Base-by-base conservation (phyloP, 2,888 invertebrate genomes). In the Hypercompe scribonia region DNA sequence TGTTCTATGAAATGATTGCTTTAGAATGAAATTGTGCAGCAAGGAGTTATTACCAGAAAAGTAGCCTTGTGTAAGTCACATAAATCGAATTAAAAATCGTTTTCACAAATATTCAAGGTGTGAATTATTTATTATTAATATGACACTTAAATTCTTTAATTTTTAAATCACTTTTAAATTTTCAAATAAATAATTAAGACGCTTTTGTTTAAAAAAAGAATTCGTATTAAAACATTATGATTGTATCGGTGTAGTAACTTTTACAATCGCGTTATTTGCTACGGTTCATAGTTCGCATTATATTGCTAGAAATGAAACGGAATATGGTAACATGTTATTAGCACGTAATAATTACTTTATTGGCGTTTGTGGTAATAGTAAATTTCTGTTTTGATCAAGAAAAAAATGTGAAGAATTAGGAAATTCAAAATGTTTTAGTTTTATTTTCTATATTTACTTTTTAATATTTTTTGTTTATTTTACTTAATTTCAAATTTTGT, bases 301-400 rank as follows among this genome's bases (percentile, higher is more conserved):
- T 75, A 70, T 65, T 65, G 73, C 65, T 79, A 78, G 74, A 64
- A 82, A 79, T 70, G 74, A 71, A 81, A 81, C 33, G 50, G 46
- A 79, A 74, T 72, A 77, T 42, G 42, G 72, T 64, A 71, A 74
- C 80, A 81, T 82, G 72, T 79, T 80, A 81, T 81, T 79, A 72
- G 21, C 80, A 81, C 80, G 71, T 73, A n/a, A n/a, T n/a, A n/a
- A n/a, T n/a, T n/a, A 74, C 75, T 81, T 79, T 77, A 76, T 75
- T 73, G 71, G 72, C 67, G 18, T 68, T 7, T n/a, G 31, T 34
- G 13, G n/a, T 28, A 36, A n/a, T 68, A 7, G 15, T 36, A 34
- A n/a, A n/a, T 54, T 68, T 28, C 50, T 54, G 33, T 36, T 31
- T 34, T 54, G 54, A 68, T 68, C n/a, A 54, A 54, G 33, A 15